These are phyloP conservation scores for Crambe crambe DNA, from an alignment of 37 sponge, comb jelly and placozoan species.

Conservation along the genomic window DNA sequence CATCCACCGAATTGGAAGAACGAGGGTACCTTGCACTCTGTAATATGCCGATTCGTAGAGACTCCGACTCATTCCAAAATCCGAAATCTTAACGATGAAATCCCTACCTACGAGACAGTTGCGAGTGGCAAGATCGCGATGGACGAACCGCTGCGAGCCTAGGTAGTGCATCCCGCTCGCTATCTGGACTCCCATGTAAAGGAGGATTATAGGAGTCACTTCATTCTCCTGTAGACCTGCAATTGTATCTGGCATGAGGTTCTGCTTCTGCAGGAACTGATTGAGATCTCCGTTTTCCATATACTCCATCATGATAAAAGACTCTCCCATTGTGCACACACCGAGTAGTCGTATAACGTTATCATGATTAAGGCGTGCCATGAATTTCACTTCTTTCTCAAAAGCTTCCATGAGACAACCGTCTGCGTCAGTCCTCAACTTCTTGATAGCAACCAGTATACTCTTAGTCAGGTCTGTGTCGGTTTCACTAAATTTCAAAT, in stretches of 20 bases:
- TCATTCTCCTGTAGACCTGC: constrained; percentile 61
- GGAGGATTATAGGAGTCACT: constrained; percentile 67
- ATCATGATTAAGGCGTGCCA: constrained; percentile 76
- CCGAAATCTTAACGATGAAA: constrained; percentile 83
- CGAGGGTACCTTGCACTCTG: constrained; percentile 64
- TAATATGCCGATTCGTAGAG: constrained; percentile 82
- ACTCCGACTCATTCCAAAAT: constrained; percentile 90
- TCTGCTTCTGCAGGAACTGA: constrained; percentile 83
- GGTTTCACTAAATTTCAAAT: constrained; percentile 52
- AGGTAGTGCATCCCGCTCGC: constrained; percentile 88
- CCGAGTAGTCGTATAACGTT: constrained; percentile 77
- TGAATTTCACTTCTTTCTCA: constrained; percentile 83
- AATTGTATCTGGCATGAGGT: constrained; percentile 47
- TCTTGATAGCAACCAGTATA: constrained; percentile 77
- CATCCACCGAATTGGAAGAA: constrained; percentile 87
- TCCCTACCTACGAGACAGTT: constrained; percentile 89
- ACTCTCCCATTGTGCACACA: constrained; percentile 50
- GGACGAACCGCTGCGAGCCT: constrained; percentile 68
- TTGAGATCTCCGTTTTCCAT: constrained; percentile 95
- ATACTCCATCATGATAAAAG: constrained; percentile 95
- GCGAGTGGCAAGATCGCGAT: constrained; percentile 86
- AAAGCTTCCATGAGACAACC: constrained; percentile 62
- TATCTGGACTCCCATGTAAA: constrained; percentile 78
- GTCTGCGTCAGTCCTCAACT: constrained; percentile 64
- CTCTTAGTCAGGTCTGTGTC: constrained; percentile 37